Evolutionary conservation across 2,113 vertebrate genomes (phyloP), one percentile per base, ranked within the genome.

Genomic region (Colistium nudipinnis): DNA sequence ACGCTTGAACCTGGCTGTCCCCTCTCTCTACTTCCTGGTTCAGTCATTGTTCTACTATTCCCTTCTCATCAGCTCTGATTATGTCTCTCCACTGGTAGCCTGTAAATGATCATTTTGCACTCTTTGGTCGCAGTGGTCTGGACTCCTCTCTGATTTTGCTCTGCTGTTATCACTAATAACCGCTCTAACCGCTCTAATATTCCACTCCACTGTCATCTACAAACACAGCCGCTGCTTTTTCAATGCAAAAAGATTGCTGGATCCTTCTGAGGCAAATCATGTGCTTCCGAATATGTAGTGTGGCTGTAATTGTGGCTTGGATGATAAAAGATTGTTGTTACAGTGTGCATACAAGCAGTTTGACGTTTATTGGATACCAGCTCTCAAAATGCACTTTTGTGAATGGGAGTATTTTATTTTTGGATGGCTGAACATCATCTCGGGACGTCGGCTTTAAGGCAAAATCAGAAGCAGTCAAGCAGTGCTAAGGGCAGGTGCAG

Each of bases 401-500:
- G 25, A 38, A 7, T 43, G 51, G 44, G 22, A 45, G 12, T 44
- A 54, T 19, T 53, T 43, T 66, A 44, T 76, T 65, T 70, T 39
- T 76, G 67, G 62, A 57, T 64, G 12, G 14, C 27, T 70, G 54
- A 12, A 20, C 41, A 24, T 52, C 61, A 74, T 84, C 71, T 79
- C 60, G 14, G 27, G 14, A 19, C 38, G 51, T 63, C 61, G 14
- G 54, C 64, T 78, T 64, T 70, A 49, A 67, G 66, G 38, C 27
- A 7, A 38, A 78, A 51, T 78, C 28, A 30, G 45, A 71, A 6
- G 60, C 85, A 73, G 22, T 79, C 51, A 63, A 68, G 76, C 85
- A 47, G 54, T 0, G 6, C 68, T 56, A 25, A 80, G 70, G 75
- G 86, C 87, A 91, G 91, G 87, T 89, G 86, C 79, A 88, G 51